phyloP scores from a whole-genome alignment of 2,113 vertebrate genomes.

The Anguilla japonica region DNA sequence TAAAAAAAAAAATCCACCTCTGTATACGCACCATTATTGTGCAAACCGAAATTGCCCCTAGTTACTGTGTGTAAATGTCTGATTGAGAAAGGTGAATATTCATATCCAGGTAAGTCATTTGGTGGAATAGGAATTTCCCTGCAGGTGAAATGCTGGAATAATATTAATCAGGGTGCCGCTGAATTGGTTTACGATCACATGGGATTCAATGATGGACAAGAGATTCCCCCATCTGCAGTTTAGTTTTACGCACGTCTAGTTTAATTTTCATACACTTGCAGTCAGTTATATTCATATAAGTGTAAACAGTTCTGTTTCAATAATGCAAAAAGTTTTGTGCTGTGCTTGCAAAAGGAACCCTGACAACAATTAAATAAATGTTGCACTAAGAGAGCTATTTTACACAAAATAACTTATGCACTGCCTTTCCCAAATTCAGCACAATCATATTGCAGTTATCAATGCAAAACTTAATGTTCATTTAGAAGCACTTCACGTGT shows the following conservation, averaged over 20 bases:
- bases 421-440: neutral
- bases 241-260: too few species aligned
- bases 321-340: neutral
- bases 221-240: too few species aligned
- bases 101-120: neutral
- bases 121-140: neutral
- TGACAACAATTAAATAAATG: neutral
- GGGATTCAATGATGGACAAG: neutral
- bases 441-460: neutral
- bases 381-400: neutral
- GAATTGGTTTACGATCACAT: too few species aligned
- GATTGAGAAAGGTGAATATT: conserved; percentile 1
- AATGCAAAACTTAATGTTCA: neutral
- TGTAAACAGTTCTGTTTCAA: neutral
- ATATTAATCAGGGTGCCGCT: neutral
- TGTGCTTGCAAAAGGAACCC: neutral
- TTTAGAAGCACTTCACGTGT: neutral
- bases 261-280: too few species aligned
- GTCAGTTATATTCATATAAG: neutral
- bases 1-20: neutral
- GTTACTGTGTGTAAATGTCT: conserved; percentile 30
- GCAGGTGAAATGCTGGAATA: neutral
- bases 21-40: conserved; percentile 2
- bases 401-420: neutral
- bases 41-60: conserved; percentile 18